Evolutionary conservation across 2,797 vertebrate species (phyloP).

Genomic region (Parauchenoglanis ngamensis): DNA sequence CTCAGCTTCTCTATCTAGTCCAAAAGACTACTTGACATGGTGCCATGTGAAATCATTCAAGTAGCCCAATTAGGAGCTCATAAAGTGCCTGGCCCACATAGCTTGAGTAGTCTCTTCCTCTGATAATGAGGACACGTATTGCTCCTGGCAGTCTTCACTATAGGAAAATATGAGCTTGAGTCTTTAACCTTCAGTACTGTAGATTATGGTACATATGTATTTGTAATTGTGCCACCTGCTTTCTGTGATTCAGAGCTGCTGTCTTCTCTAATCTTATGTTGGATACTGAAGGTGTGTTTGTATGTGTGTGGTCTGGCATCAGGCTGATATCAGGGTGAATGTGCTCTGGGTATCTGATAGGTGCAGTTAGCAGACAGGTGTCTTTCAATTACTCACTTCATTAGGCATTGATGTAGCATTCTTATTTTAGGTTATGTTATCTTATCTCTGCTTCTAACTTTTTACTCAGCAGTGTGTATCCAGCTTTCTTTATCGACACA

Average conservation of each 20-base stretch:
- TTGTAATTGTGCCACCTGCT: slow-evolving; percentile 16
- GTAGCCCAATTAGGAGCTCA: slow-evolving; percentile 52
- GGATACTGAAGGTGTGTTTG: not conserved
- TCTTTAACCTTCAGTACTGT: slow-evolving; percentile 31
- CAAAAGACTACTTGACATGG: slow-evolving; percentile 45
- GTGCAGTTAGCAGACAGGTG: slow-evolving; percentile 5
- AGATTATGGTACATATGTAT: slow-evolving; percentile 32
- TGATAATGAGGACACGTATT: slow-evolving; percentile 52
- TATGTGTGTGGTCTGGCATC: not conserved
- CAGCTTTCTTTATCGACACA: slow-evolving; percentile 22
- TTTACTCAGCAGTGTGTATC: slow-evolving; percentile 44
- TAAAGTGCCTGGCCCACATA: slow-evolving; percentile 52
- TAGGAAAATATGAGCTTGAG: slow-evolving; percentile 21
- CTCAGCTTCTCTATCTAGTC: slow-evolving; percentile 48
- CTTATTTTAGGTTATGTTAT: not conserved
- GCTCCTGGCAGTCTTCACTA: slow-evolving; percentile 47
- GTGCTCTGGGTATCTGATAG: slow-evolving; percentile 21
- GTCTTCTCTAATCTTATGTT: not conserved
- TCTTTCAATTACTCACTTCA: slow-evolving; percentile 40
- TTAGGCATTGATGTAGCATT: slow-evolving; percentile 32
- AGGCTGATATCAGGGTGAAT: slow-evolving; percentile 19
- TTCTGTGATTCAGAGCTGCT: slow-evolving; percentile 5
- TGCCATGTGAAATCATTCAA: slow-evolving; percentile 52
- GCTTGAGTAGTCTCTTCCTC: slow-evolving; percentile 25
- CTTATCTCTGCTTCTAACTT: not conserved